Evolutionary conservation across 2,888 invertebrate genomes (phyloP).

Genomic region (Matsumyia berberina): DNA sequence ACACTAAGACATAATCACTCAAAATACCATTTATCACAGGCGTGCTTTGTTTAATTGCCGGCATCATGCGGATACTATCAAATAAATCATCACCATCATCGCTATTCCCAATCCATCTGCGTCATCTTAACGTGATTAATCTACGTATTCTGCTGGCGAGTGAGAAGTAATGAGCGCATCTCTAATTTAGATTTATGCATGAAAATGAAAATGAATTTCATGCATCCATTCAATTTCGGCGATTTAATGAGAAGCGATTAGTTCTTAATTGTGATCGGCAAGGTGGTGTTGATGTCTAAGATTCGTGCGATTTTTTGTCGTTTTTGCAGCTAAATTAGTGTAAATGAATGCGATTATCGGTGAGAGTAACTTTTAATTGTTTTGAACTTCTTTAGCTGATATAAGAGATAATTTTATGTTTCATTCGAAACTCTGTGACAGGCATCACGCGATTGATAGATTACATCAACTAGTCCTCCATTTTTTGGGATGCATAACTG

Average conservation of each 20-base stretch:
- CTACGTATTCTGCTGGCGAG: conserved; percentile 27
- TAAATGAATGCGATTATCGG: neutral
- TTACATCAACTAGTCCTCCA: conserved; percentile 8
- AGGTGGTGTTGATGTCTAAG: neutral
- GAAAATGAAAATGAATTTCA: conserved; percentile 20
- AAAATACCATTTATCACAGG: conserved; percentile 26
- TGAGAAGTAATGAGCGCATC: conserved; percentile 37
- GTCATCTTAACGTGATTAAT: conserved; percentile 17
- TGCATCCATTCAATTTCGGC: conserved; percentile 14
- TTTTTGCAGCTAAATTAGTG: conserved; percentile 6
- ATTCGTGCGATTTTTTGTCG: neutral
- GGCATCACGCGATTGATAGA: conserved; percentile 9
- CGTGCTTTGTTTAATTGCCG: conserved; percentile 5
- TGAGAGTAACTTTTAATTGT: conserved; percentile 11
- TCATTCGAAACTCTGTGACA: neutral
- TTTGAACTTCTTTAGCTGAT: neutral
- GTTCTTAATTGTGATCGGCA: conserved; percentile 1
- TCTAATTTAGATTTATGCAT: neutral
- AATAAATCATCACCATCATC: conserved; percentile 11
- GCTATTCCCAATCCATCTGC: conserved; percentile 12
- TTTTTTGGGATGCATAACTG: neutral
- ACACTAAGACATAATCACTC: neutral
- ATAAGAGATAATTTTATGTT: conserved; percentile 7
- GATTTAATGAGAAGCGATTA: conserved; percentile 21
- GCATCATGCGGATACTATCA: conserved; percentile 24